Base-by-base conservation (phyloP, 2,888 invertebrate species). In the Rhagophthalmus giganteus region DNA sequence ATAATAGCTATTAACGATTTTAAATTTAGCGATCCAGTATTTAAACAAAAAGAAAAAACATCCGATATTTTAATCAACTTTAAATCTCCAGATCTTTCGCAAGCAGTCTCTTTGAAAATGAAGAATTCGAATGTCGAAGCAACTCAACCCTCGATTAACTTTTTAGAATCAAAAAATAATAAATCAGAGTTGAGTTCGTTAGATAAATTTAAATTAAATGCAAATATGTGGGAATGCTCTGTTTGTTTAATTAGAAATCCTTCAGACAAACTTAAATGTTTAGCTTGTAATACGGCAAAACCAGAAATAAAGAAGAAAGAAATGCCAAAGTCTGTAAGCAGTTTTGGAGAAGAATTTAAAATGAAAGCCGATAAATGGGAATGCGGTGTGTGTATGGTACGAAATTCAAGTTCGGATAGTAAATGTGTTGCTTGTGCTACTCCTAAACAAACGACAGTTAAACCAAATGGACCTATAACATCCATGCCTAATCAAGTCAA, bases 171-270 rank as follows among this genome's bases (percentile, higher is more conserved):
- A 4, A 28, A 40, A 20, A 15, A 37, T 25, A 8, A 9, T 31
- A 37, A 26, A 15, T 10, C 34, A 2, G 2, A 10, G 1, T 4
- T 15, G 11, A 40, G 26, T 41, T 59, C 61, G 37, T 57, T 56
- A 26, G 69, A 72, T 39, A 69, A 72, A 60, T 83, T 82, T 58
- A 84, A 82, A 62, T 77, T 78, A 4, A 68, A 76, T 1, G 64
- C 72, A 12, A 80, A 78, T 34, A 78, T 80, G 11, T 88, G 88
- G 88, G 82, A 84, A 59, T 88, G 88, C 69, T 72, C 77, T 1
- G 74, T 73, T 11, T 88, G 88, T 66, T 76, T 82, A 71, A 73
- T 86, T 8, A 74, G 78, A 27, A 87, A 87, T 66, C 71, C 77
- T 5, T 64, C 69, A 1, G 70, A 72, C n/a, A 66, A 64, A 1